These are phyloP conservation scores for Phthorimaea operculella DNA, from an alignment of 1,140 invertebrate genomes.

Conservation along the genomic window DNA sequence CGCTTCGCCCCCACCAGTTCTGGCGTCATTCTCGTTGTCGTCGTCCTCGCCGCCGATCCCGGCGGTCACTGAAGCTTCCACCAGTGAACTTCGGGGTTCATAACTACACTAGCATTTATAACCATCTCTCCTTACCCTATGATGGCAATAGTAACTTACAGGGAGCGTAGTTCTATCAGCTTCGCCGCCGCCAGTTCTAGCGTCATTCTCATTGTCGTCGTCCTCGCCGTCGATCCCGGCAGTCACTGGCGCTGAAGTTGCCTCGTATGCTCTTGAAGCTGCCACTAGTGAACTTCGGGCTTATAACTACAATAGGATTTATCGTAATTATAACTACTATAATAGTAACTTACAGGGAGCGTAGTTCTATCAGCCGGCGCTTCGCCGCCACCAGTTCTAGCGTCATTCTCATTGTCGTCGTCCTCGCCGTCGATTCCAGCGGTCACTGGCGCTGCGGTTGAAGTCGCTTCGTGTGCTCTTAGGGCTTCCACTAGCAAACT, in stretches of 20 bases:
- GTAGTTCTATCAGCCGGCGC: too few relatives aligned
- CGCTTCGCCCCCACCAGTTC: constrained; percentile 61
- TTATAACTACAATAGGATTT: too few relatives aligned
- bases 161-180: too few relatives aligned
- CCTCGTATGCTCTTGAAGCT: constrained; percentile 74
- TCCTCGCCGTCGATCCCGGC: constrained; percentile 37
- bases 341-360: too few relatives aligned
- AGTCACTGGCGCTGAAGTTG: constrained; percentile 33
- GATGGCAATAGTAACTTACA: too few relatives aligned
- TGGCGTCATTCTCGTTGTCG: constrained; percentile 44
- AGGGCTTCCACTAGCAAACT: constrained; percentile 80
- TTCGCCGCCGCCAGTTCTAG: constrained; percentile 53
- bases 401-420: constrained; percentile 45
- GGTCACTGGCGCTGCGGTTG: constrained; percentile 25
- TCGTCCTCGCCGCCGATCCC: constrained; percentile 42
- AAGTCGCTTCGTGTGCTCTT: constrained; percentile 69
- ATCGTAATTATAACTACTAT: too few relatives aligned
- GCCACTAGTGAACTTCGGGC: constrained; percentile 80
- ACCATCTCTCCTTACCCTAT: too few relatives aligned
- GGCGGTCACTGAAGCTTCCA: constrained; percentile 69
- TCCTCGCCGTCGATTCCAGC: constrained; percentile 37
- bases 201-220: constrained; percentile 45
- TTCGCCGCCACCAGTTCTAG: constrained; percentile 53
- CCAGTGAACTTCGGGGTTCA: constrained; percentile 78
- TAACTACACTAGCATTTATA: too few relatives aligned